Base-by-base conservation (phyloP, 2,888 invertebrate species). In the Chalcosyrphus nemorum region DNA sequence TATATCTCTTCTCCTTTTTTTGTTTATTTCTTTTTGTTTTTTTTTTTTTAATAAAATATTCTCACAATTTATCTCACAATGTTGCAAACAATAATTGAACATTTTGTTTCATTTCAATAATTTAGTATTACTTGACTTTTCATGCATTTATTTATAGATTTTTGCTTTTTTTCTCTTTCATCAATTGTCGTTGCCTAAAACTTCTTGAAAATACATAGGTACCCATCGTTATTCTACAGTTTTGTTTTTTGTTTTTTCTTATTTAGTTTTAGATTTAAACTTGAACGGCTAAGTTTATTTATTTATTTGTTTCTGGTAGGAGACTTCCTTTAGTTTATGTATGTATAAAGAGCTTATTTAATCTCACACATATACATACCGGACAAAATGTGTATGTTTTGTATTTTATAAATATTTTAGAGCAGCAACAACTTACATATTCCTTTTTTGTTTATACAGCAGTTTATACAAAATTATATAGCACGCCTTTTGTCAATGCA, bases 61-160 rank as follows among this genome's bases (percentile, higher is more conserved):
- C 50, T 82, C 70, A 78, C 78, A 78, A 57, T 82, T 77, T 68
- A 57, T 82, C 13, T 84, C 74, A 84, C 84, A 78, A 70, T 70
- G 50, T 65, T 70, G 63, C 84, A 78, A 68, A 75, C 74, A 57
- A 70, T 75, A 84, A 71, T 80, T 75, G 84, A 78, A 80, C 78
- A 63, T 68, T 59, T 65, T 24, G 27, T 50, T 65, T 21, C 19
- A 29, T 32, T 61, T 47, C n/a, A 21, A 52, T 17, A 50, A 38
- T 11, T 45, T n/a, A n/a, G n/a, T n/a, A n/a, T n/a, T 35, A 17
- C 15, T 21, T 17, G 19, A 5, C 15, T 29, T 45, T 65, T 45
- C 59, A 24, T 61, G 61, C 57, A 17, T 45, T 70, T n/a, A n/a
- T n/a, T 65, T 43, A 43, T 7, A 13, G n/a, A 21, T 50, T 27